A percentile compares a stretch with the other conserved stretches of the same genome.
Conservation (phyloP, 2,797 vertebrate species). For the Anguilla anguilla region DNA sequence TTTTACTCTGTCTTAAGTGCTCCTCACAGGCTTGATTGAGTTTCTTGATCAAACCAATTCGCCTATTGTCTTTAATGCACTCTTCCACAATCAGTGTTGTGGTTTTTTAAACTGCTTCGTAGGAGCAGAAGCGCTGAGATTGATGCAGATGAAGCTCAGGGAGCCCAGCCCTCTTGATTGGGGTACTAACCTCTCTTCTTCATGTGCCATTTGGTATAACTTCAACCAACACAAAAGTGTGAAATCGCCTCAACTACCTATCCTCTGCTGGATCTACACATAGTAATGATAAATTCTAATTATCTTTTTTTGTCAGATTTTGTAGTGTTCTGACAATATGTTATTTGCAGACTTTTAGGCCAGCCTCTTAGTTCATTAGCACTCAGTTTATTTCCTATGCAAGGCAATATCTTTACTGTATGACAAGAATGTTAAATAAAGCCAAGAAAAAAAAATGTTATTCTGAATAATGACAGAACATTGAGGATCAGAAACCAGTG, state of each 20-base stretch:
- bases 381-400: neutral
- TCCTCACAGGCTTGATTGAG: neutral
- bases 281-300: neutral
- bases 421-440: neutral
- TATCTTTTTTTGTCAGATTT: neutral
- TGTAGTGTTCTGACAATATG: neutral
- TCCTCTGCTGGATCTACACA: neutral
- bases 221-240: neutral
- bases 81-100: neutral
- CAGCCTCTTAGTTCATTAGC: neutral
- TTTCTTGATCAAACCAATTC: neutral
- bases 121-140: neutral
- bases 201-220: neutral
- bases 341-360: neutral
- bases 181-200: neutral
- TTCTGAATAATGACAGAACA: neutral
- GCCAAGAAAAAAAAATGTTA: neutral
- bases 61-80: neutral
- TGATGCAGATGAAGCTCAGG: neutral
- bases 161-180: neutral
- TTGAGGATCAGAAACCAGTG: neutral
- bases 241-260: neutral
- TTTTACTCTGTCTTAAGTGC: neutral
- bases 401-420: neutral
- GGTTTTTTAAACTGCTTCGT: conserved; percentile 1